Percentiles rank a stretch among this genome's conserved stretches.
phyloP scores from a whole-genome alignment of 2,888 invertebrate genomes.

The Sesamia inferens region DNA sequence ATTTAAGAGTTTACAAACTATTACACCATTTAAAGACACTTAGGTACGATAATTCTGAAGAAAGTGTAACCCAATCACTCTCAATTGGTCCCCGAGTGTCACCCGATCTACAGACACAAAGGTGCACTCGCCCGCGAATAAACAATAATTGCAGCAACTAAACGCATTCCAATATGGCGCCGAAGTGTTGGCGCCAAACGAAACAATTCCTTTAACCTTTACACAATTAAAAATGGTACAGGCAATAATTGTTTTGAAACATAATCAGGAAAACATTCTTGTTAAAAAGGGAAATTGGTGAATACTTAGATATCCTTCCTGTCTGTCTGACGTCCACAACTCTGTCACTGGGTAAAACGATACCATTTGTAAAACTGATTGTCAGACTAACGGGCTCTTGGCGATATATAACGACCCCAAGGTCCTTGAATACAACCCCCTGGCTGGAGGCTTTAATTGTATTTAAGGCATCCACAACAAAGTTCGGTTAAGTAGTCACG shows the following conservation, averaged over 20 bases:
- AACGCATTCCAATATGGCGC: slow-evolving; percentile 60
- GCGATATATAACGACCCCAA: no score
- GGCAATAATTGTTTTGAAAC: neutral
- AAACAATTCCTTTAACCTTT: slow-evolving; percentile 40
- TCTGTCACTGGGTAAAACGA: no score
- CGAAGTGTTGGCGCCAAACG: slow-evolving; percentile 49
- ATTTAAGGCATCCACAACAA: no score
- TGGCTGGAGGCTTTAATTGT: no score
- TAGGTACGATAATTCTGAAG: slow-evolving; percentile 20
- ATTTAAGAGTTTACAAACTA: slow-evolving; percentile 8
- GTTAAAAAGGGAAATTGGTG: no score
- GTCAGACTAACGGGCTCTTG: no score
- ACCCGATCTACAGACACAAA: slow-evolving; percentile 58
- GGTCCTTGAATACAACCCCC: no score
- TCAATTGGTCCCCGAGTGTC: slow-evolving; percentile 46
- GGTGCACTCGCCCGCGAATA: slow-evolving; percentile 52
- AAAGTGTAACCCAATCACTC: slow-evolving; percentile 64
- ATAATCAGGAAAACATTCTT: no score
- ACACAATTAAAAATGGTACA: slow-evolving; percentile 11
- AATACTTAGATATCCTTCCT: no score
- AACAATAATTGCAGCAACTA: slow-evolving; percentile 62
- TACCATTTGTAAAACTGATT: no score
- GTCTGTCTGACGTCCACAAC: no score
- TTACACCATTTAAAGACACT: slow-evolving; percentile 19
- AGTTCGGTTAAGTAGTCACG: no score